phyloP scores from a whole-genome alignment of 2,797 vertebrate genomes.

The Sparus aurata region DNA sequence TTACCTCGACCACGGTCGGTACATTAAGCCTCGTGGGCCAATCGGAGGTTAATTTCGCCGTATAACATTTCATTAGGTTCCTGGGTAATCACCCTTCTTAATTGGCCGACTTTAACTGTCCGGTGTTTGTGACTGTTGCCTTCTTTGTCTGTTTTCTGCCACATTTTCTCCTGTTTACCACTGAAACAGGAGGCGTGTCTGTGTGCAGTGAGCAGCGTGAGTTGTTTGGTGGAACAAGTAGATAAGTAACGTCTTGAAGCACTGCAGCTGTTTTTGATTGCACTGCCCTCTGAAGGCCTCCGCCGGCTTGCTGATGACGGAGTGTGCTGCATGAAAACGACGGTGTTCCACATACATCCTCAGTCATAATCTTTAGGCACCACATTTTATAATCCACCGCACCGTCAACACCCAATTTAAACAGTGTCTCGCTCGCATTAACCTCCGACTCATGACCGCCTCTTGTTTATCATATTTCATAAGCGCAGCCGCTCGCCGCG shows the following conservation, averaged over 20 bases:
- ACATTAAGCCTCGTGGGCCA: constrained; percentile 10
- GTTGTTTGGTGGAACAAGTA: constrained; percentile 12
- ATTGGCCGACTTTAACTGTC: constrained; percentile 12
- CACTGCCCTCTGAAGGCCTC: background rate
- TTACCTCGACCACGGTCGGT: constrained; percentile 18
- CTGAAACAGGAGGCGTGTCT: background rate
- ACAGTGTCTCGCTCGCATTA: background rate
- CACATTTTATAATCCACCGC: background rate
- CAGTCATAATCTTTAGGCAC: no score
- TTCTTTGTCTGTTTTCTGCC: background rate
- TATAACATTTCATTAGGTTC: constrained; percentile 7
- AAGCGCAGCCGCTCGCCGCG: background rate
- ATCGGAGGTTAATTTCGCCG: constrained; percentile 9
- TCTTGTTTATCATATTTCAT: constrained; percentile 8
- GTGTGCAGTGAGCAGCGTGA: constrained; percentile 1
- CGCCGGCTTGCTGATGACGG: constrained; percentile 21
- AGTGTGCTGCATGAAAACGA: background rate
- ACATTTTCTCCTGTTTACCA: background rate
- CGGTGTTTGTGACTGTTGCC: background rate
- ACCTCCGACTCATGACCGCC: background rate
- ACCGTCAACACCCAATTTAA: constrained; percentile 4
- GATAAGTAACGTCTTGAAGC: constrained; percentile 20
- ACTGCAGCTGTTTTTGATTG: constrained; percentile 6
- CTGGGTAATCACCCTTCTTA: constrained; percentile 18
- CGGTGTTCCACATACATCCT: background rate